Evolutionary conservation across 2,797 vertebrate genomes (phyloP).

Genomic region (Gymnopithys bicolor): DNA sequence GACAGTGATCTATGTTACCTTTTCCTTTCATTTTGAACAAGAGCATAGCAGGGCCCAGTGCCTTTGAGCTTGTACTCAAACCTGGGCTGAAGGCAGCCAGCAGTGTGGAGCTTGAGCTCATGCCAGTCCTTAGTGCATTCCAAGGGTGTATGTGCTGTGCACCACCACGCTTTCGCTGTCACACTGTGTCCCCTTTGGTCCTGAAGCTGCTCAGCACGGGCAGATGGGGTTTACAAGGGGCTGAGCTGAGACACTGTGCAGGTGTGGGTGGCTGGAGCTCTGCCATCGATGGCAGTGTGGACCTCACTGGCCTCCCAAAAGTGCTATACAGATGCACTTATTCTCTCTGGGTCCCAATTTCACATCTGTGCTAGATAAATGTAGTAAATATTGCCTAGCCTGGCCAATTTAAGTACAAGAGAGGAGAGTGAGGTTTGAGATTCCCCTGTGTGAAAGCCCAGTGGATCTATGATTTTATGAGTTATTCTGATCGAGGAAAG

Average conservation of each 20-base stretch:
- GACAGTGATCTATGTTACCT: background rate
- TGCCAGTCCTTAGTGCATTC: background rate
- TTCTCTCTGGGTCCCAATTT: background rate
- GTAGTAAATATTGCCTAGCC: background rate
- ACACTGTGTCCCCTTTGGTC: accelerated
- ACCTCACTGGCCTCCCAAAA: accelerated
- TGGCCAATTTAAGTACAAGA: background rate
- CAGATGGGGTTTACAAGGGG: background rate
- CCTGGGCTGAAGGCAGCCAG: background rate
- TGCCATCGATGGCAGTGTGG: accelerated
- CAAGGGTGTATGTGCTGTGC: background rate
- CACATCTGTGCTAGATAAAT: background rate
- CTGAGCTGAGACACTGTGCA: background rate
- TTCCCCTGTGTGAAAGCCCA: background rate
- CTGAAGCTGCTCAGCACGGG: background rate
- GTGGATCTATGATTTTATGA: background rate
- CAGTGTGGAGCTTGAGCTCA: background rate
- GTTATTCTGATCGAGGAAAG: background rate
- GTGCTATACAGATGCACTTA: background rate
- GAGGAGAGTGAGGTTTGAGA: background rate
- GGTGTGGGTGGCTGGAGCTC: background rate
- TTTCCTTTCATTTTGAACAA: background rate
- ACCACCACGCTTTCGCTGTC: background rate
- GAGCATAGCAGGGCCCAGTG: background rate
- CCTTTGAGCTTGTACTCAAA: background rate